Base-by-base conservation (phyloP, 1,140 invertebrate genomes). In the Nephila pilipes region DNA sequence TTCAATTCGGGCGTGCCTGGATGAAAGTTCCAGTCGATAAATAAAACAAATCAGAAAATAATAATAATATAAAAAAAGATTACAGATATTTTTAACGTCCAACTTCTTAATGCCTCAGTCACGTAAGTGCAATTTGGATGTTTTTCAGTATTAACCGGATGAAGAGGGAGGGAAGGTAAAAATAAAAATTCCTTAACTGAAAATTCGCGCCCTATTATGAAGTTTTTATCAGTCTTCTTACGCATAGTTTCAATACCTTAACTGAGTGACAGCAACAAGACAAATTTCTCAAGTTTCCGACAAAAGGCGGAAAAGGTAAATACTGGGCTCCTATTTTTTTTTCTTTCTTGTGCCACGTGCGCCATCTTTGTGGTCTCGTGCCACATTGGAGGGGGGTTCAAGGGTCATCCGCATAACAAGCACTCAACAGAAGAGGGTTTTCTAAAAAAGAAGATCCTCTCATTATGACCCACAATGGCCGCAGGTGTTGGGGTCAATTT, bases 231-330 rank as follows among this genome's bases (percentile, higher is more conserved):
- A 16, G 14, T 29, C 69, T 10, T 46, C 46, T 46, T 46, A 10
- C 12, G 12, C 46, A 75, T 16, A 3, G 5, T 12, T 20, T 18
- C 18, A 36, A 79, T 25, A 79, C 12, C 80, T 25, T 46, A 25
- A 57, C 22, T 83, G 46, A 83, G 81, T 55, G 81, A 83, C 81
- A 83, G 81, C 38, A 83, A 16, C 54, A 83, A 55, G 81, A 83
- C 81, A 57, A 55, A 83, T 83, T 57, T 57, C 54, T 57, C 81
- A 55, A 75, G 69, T 75, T 75, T 75, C 69, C 69, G 69, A 75
- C 69, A 75, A 75, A 60, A 32, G 69, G 25, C 20, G 32, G 69
- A 36, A 75, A 75, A 83, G 81, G 81, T 83, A 83, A 83, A 83
- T 55, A 83, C 81, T 16, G 57, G 63, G 63, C 63, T 65, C 25